Evolutionary conservation across 2,797 vertebrate genomes (phyloP), one percentile per base, ranked within the genome.

Genomic region (Silurus lanzhouensis): DNA sequence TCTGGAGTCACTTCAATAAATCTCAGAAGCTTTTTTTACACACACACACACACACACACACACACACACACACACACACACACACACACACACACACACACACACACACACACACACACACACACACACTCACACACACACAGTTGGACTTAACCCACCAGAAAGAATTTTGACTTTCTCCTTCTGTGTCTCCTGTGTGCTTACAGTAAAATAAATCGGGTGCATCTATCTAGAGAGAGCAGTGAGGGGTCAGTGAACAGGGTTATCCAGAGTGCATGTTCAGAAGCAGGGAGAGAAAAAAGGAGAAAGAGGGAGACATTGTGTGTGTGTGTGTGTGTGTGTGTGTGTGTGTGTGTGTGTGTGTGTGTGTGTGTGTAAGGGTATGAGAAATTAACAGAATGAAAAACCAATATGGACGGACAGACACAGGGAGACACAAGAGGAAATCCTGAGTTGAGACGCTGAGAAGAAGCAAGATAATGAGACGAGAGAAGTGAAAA

Each of bases 231-330:
- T 89, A 85, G 90, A 93, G 92, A 93, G 93, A 92, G 88, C 91
- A 88, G 92, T 91, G 90, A 88, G 91, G 91, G 92, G 91, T 93
- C 90, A 90, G 89, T 87, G 84, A 83, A 72, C 58, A 81, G 90
- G 94, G 94, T 95, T 94, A 95, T 93, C 93, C 94, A 95, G 92
- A 95, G 95, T 95, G 93, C 94, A 95, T 92, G 87, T 93, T 91
- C 93, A 94, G 92, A 93, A 93, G 92, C 93, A 89, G 84, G 27
- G 74, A 67, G 86, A 87, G 78, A 89, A 83, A 78, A 84, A 86
- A 86, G 75, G 75, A 70, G 57, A 63, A 82, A 89, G 71, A 88
- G 46, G 81, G 84, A 86, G 87, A 87, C 84, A 83, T 86, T 70
- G 68, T 2, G 55, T 27, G 70, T 83, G 72, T 82, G 27, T 76